Percentiles rank a stretch among this genome's conserved stretches.
These are phyloP conservation scores for Eristalinus aeneus DNA, from an alignment of 2,888 invertebrate genomes.

Conservation along the genomic window DNA sequence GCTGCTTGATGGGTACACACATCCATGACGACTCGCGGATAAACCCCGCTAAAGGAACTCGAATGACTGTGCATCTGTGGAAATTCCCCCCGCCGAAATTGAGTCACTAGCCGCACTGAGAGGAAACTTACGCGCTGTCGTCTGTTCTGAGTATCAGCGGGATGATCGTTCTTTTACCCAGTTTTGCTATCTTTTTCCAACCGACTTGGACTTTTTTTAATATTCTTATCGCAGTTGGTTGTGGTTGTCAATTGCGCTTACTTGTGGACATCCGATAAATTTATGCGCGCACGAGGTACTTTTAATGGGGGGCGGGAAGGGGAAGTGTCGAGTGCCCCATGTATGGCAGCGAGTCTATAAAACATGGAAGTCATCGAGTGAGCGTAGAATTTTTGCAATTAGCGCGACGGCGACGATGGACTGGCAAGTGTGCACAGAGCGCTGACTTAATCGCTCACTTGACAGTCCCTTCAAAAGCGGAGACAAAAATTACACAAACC, in stretches of 20 bases:
- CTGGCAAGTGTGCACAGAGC: neutral
- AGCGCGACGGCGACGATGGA: neutral
- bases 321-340: neutral
- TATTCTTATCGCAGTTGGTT: neutral
- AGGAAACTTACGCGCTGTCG: neutral
- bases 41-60: neutral
- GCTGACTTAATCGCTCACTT: conserved; percentile 6
- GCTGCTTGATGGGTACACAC: neutral
- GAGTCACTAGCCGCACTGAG: conserved; percentile 6
- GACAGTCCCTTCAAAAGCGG: neutral
- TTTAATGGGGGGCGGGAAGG: neutral
- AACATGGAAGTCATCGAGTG: neutral
- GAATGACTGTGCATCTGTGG: neutral
- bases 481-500: neutral
- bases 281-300: conserved; percentile 22
- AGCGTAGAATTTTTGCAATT: conserved; percentile 1
- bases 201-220: no score
- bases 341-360: neutral
- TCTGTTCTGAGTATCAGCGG: neutral
- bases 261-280: conserved; percentile 19
- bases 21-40: neutral
- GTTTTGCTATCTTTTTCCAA: neutral
- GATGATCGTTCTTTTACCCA: neutral
- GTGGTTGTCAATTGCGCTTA: neutral
- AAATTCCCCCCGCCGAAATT: conserved; percentile 11